These are phyloP conservation scores for Onthophagus sagittarius DNA, from an alignment of 2,888 invertebrate species.

Conservation along the genomic window DNA sequence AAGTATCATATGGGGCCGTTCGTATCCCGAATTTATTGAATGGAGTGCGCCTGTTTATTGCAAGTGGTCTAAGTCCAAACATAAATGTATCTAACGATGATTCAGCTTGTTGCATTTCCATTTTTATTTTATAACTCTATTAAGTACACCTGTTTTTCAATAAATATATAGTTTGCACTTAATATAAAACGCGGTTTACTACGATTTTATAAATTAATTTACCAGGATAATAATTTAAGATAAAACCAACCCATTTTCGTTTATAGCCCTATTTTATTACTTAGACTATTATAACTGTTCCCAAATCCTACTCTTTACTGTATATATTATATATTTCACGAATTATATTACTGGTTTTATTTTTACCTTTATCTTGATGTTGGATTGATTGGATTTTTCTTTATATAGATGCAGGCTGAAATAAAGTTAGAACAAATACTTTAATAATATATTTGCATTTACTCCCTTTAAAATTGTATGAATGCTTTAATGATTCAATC, in stretches of 20 bases:
- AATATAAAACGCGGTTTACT: too few relatives aligned
- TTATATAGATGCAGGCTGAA: neutral
- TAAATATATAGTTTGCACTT: neutral
- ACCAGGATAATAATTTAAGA: neutral
- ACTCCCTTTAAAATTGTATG: neutral
- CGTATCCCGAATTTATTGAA: neutral
- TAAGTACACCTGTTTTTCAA: neutral
- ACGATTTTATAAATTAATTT: neutral
- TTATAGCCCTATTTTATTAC: neutral
- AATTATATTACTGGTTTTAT: neutral
- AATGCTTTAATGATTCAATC: too few relatives aligned
- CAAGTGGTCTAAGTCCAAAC: neutral
- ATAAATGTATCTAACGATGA: neutral
- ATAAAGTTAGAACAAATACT: neutral
- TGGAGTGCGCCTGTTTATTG: neutral
- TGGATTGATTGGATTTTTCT: neutral
- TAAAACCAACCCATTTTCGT: neutral
- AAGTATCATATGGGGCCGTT: constrained; percentile 13
- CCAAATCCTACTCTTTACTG: neutral
- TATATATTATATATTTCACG: neutral
- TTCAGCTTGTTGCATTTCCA: neutral
- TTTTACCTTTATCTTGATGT: neutral
- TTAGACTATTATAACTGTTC: neutral
- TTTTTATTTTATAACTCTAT: neutral
- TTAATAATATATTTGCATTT: neutral